A percentile compares a stretch with the other conserved stretches of the same genome.
Conservation (phyloP, 1,140 invertebrate species). For the Agrilus planipennis region DNA sequence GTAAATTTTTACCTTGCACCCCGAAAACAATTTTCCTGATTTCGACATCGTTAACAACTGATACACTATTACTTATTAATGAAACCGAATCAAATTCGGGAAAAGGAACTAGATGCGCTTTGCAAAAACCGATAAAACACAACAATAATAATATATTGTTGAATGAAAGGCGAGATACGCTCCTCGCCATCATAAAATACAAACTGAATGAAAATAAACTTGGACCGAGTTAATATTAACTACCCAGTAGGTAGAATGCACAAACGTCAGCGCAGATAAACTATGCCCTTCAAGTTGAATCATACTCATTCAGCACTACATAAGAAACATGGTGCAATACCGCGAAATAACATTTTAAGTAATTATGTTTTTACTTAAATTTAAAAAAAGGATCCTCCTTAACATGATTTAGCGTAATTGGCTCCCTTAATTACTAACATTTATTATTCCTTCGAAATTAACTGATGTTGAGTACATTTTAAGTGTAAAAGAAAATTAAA, state of each 20-base stretch:
- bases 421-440: too few relatives aligned
- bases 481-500: too few relatives aligned
- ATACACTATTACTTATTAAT: neutral
- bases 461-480: too few relatives aligned
- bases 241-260: neutral
- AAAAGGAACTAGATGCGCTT: neutral
- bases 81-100: slow-evolving; percentile 3
- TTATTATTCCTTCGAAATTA: too few relatives aligned
- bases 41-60: slow-evolving; percentile 12
- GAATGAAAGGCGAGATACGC: slow-evolving; percentile 1
- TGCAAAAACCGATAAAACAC: neutral
- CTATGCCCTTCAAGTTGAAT: neutral
- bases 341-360: neutral
- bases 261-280: neutral
- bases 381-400: too few relatives aligned
- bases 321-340: neutral
- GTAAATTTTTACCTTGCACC: slow-evolving; percentile 25
- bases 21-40: slow-evolving; percentile 22
- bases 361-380: too few relatives aligned
- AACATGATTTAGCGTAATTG: too few relatives aligned
- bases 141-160: slow-evolving; percentile 1
- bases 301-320: too few relatives aligned
- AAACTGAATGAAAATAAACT: slow-evolving; percentile 5
- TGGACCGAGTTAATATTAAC: neutral
- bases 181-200: slow-evolving; percentile 4